These are phyloP conservation scores for Pachyramphus minor DNA, from an alignment of 2,113 vertebrate species.

Conservation along the genomic window DNA sequence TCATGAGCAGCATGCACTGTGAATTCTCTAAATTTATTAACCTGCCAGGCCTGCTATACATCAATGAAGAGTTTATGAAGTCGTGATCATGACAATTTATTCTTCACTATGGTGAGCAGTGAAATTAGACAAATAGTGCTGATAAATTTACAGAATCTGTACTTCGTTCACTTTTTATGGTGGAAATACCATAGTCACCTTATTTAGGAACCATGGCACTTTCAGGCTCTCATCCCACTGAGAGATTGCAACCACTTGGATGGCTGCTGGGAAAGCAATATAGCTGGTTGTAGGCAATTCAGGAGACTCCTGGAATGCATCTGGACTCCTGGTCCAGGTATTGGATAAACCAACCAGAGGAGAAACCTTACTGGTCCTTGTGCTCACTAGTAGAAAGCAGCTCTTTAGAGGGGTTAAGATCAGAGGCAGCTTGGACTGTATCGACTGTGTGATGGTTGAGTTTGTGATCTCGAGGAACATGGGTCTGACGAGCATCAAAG, in stretches of 20 bases:
- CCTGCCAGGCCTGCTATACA: neutral
- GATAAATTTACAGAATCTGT: neutral
- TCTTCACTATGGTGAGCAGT: neutral
- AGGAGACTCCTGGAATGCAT: neutral
- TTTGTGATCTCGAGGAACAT: neutral
- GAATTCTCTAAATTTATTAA: neutral
- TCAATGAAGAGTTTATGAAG: neutral
- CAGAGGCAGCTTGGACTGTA: neutral
- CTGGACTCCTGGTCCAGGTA: neutral
- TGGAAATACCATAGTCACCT: neutral
- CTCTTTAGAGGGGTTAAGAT: neutral
- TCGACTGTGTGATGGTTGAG: fast-evolving
- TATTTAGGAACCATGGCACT: neutral
- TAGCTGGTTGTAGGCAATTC: neutral
- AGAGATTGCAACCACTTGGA: neutral
- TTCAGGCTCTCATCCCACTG: neutral
- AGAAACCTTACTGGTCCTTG: neutral
- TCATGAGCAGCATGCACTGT: neutral
- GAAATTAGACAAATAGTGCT: neutral
- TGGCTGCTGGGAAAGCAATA: neutral
- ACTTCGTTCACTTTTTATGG: neutral
- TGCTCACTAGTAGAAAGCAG: neutral
- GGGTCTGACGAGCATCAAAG: fast-evolving
- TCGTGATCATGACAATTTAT: neutral
- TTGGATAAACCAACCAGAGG: neutral